Conservation (phyloP, 2,113 vertebrate species). For the Eurystomus gularis region DNA sequence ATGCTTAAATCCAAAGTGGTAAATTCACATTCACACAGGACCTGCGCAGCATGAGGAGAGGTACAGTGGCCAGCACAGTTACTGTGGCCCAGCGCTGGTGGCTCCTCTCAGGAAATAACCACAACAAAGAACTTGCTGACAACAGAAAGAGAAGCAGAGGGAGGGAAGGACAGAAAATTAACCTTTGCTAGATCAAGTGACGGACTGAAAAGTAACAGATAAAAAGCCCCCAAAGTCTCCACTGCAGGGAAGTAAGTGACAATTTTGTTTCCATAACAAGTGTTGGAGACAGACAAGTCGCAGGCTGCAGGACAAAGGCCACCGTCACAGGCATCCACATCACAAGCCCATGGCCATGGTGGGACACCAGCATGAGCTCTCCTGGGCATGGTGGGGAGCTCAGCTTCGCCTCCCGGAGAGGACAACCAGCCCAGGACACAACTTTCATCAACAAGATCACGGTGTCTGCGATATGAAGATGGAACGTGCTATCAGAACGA, state of each 20-base stretch:
- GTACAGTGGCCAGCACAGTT: not conserved
- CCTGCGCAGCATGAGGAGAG: not conserved
- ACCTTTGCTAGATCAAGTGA: not conserved
- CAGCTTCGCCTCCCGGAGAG: not conserved
- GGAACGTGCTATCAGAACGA: not conserved
- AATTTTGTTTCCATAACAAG: not conserved
- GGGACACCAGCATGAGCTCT: too few relatives aligned
- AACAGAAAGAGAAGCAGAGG: not conserved
- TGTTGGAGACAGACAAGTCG: fast-evolving
- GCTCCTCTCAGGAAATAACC: not conserved
- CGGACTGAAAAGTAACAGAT: not conserved
- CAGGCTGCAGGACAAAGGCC: not conserved
- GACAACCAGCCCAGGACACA: not conserved
- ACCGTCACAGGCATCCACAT: fast-evolving
- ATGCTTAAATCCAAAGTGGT: not conserved
- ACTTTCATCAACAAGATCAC: fast-evolving
- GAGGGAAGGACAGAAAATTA: not conserved
- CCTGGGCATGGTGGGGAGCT: not conserved
- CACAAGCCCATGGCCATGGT: fast-evolving
- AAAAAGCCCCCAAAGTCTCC: not conserved
- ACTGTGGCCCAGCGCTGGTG: not conserved
- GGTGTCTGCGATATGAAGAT: fast-evolving
- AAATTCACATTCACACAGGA: not conserved
- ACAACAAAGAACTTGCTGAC: conserved; percentile 38
- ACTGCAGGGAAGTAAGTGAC: not conserved